Base-by-base conservation (phyloP, 2,888 invertebrate genomes). In the Conchocele bisecta region DNA sequence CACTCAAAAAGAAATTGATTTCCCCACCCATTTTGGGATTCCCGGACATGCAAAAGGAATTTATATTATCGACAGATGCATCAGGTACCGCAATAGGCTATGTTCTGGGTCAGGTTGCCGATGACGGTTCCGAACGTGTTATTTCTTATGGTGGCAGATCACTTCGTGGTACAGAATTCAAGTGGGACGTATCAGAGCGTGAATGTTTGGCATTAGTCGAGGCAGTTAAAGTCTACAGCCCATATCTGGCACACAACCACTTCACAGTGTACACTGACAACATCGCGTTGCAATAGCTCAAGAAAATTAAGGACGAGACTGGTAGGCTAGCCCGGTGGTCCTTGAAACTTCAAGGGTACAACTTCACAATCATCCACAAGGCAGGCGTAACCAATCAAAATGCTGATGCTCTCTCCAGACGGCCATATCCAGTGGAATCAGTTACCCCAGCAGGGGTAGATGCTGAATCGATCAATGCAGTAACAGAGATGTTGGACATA, bases 171-270 rank as follows among this genome's bases (percentile, higher is more conserved):
- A 57, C 60, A 44, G 81, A 81, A 58, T n/a, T 15, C 2, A 79
- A 72, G 44, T 81, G 71, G 68, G 13, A 31, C 26, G 72, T 76
- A 17, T 46, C 63, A 59, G 78, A 81, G 50, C 53, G 54, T n/a
- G 78, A 81, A 69, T 75, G 79, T 60, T 39, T 81, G 29, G 81
- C 79, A 46, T 22, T 81, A 2, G 54, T 79, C 3, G 74, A 79
- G 42, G 76, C 71, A 13, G 70, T 81, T 26, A 61, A 69, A 50
- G 59, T 65, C n/a, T 79, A 64, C 44, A 74, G 61, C 6, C 68
- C 68, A 4, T 79, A 76, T 57, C 33, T 80, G 20, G 54, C 72
- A 13, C 35, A 60, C 15, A 58, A 37, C 11, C 57, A 59, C 11
- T 77, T 77, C 37, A 66, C 56, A 15, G 64, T 72, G 26, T 67